phyloP scores from a whole-genome alignment of 2,797 vertebrate genomes.

The Acrossocheilus fasciatus region DNA sequence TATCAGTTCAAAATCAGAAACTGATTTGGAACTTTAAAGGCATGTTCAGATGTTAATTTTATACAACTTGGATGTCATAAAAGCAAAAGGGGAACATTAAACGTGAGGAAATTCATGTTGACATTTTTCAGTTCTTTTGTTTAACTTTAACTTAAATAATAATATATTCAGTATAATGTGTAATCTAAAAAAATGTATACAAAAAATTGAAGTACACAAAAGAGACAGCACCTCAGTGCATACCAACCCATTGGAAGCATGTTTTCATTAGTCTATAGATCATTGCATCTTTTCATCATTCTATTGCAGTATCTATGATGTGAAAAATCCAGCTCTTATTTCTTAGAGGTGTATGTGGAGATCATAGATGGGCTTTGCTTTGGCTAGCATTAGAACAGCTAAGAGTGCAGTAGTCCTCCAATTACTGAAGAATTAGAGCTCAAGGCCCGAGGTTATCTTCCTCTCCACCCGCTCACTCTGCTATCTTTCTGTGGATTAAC shows the following conservation, averaged over 20 bases:
- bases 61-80: neutral
- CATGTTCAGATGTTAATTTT: neutral
- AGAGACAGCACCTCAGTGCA: neutral
- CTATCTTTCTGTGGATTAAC: constrained; percentile 52
- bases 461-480: constrained; percentile 22
- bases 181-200: neutral
- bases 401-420: constrained; percentile 53
- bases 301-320: neutral
- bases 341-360: constrained; percentile 19
- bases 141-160: neutral
- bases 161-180: neutral
- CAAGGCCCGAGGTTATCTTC: constrained; percentile 49
- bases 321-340: neutral
- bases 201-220: neutral
- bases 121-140: neutral
- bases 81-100: neutral
- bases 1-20: neutral
- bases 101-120: neutral
- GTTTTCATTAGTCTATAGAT: neutral
- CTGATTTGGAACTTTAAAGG: neutral
- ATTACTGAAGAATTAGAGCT: constrained; percentile 47
- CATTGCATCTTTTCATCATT: neutral
- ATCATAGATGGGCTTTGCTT: constrained; percentile 21
- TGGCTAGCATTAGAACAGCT: constrained; percentile 23
- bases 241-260: neutral